Evolutionary conservation across 2,888 invertebrate genomes (phyloP).

Genomic region (Sminthurides aquaticus): DNA sequence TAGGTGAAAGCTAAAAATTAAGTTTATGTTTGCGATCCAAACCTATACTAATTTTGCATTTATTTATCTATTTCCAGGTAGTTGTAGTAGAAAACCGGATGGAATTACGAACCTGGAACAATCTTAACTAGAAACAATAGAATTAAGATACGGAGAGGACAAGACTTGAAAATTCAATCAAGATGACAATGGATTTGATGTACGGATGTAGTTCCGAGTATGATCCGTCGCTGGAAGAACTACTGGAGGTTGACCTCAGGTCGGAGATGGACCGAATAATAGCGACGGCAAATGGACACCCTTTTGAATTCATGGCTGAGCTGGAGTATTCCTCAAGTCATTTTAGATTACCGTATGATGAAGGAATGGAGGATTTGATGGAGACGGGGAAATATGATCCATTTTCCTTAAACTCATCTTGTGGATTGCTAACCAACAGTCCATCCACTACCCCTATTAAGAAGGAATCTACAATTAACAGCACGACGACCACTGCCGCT

Average conservation of each 20-base stretch:
- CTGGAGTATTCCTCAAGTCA: slow-evolving; percentile 17
- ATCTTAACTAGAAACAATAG: background rate
- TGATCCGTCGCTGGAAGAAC: slow-evolving; percentile 66
- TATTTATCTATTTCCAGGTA: no score
- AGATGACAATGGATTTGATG: slow-evolving; percentile 37
- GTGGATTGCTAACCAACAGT: background rate
- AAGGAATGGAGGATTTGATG: slow-evolving; percentile 14
- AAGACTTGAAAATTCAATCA: background rate
- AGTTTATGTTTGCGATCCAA: no score
- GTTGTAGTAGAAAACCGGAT: no score
- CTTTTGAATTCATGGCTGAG: slow-evolving; percentile 23
- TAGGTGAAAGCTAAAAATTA: no score
- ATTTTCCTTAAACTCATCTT: slow-evolving; percentile 5
- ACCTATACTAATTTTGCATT: no score
- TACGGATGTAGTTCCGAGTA: slow-evolving; percentile 39
- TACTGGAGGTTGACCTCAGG: slow-evolving; percentile 83
- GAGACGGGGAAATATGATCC: slow-evolving; percentile 16
- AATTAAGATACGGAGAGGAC: background rate
- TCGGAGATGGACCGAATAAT: slow-evolving; percentile 56
- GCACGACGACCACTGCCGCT: background rate
- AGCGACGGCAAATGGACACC: slow-evolving; percentile 1
- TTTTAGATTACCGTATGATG: slow-evolving; percentile 9
- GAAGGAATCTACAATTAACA: background rate
- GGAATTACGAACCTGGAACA: background rate
- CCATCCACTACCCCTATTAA: background rate